These are phyloP conservation scores for Limnothrissa miodon DNA, from an alignment of 2,113 vertebrate genomes.

Conservation along the genomic window DNA sequence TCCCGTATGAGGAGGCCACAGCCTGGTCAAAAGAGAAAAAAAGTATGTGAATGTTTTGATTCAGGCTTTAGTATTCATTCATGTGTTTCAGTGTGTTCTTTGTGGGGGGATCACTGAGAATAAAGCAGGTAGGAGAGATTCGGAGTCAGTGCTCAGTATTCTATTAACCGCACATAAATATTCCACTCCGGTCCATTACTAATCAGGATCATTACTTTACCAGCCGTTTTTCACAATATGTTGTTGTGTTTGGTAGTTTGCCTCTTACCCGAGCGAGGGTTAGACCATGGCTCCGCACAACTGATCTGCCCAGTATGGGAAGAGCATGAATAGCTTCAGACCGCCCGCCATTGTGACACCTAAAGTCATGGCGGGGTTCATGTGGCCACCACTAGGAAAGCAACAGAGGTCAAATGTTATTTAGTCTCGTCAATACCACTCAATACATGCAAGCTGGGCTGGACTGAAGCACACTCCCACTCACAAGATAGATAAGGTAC, in stretches of 20 bases:
- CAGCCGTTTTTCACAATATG: not conserved
- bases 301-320: conserved; percentile 31
- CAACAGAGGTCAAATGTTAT: not conserved
- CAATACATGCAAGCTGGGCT: not conserved
- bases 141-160: no score
- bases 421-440: not conserved
- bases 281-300: conserved; percentile 32
- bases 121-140: no score
- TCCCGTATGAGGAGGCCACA: conserved; percentile 14
- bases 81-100: not conserved
- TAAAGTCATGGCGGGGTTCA: conserved; percentile 33
- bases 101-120: no score
- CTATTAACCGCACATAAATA: no score
- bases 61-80: not conserved
- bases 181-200: not conserved
- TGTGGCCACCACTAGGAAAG: conserved; percentile 31
- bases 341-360: conserved; percentile 26
- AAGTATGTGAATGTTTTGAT: not conserved
- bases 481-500: not conserved
- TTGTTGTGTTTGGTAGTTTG: not conserved
- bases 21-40: conserved; percentile 8
- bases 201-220: not conserved
- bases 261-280: conserved; percentile 22
- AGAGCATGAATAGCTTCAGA: conserved; percentile 14
- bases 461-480: not conserved